A percentile compares a stretch with the other conserved stretches of the same genome.
Evolutionary conservation across 2,888 invertebrate species (phyloP).

Genomic region (Trissoscelio sp.): DNA sequence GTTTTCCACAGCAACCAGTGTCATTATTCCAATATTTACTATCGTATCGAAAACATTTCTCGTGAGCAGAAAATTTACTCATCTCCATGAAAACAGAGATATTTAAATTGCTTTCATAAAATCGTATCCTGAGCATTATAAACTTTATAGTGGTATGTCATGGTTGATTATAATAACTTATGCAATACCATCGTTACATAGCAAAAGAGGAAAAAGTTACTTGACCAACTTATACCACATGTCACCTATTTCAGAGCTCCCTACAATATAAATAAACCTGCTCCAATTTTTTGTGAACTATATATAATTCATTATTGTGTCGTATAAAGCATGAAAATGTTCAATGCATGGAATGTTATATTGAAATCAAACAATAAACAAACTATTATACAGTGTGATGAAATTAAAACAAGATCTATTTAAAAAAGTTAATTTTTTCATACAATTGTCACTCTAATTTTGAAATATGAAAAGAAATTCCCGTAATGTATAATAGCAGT

Average conservation of each 20-base stretch:
- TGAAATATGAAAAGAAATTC: constrained; percentile 3
- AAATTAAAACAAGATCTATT: too few species aligned
- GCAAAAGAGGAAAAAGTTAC: constrained; percentile 23
- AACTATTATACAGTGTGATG: too few species aligned
- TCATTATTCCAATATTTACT: constrained; percentile 48
- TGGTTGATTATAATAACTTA: constrained; percentile 39
- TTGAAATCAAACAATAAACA: too few species aligned
- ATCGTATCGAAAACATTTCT: constrained; percentile 21
- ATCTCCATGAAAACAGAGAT: constrained; percentile 28
- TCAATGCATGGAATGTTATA: too few species aligned
- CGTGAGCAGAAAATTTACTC: constrained; percentile 21
- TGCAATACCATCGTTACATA: constrained; percentile 33
- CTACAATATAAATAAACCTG: constrained; percentile 16
- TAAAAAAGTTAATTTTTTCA: too few species aligned
- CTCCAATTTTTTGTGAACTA: constrained; percentile 12
- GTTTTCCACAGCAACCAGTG: constrained; percentile 14
- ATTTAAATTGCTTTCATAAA: constrained; percentile 43
- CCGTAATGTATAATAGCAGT: constrained; percentile 10
- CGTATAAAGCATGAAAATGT: neutral
- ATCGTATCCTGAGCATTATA: constrained; percentile 25
- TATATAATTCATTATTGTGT: neutral
- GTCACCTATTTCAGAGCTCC: constrained; percentile 18
- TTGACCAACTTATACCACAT: constrained; percentile 30
- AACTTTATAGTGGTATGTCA: constrained; percentile 33
- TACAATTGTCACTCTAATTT: neutral